Percentiles rank a stretch among this genome's conserved stretches.
Evolutionary conservation across 2,888 invertebrate species (phyloP).

Genomic region (Fragum fragum): DNA sequence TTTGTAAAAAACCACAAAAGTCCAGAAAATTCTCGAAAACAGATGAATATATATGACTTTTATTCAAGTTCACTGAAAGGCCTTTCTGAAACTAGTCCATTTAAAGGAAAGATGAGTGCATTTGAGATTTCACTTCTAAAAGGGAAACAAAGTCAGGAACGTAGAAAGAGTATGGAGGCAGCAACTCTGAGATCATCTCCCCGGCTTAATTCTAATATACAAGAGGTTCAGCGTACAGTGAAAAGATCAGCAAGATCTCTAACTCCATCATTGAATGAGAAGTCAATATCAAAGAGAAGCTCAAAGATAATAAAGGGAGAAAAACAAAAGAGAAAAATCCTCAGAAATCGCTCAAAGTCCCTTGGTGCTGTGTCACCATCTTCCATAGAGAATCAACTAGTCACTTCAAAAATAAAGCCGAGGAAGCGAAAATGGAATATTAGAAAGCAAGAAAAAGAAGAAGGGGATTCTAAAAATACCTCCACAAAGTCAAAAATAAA

Average conservation of each 20-base stretch:
- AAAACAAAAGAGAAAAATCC: neutral
- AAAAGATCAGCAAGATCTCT: constrained; percentile 11
- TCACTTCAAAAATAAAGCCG: neutral
- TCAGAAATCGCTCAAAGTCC: constrained; percentile 9
- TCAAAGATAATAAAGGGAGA: neutral
- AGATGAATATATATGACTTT: constrained; percentile 38
- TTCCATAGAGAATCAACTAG: constrained; percentile 33
- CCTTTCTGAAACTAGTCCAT: constrained; percentile 47
- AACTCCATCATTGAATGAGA: constrained; percentile 7
- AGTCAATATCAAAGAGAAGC: neutral
- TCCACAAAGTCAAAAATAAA: neutral
- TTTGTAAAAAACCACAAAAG: constrained; percentile 1
- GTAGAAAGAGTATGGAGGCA: constrained; percentile 51
- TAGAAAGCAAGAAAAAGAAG: neutral
- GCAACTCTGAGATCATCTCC: constrained; percentile 51
- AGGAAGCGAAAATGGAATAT: neutral
- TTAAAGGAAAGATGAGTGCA: constrained; percentile 62
- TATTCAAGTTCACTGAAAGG: constrained; percentile 39
- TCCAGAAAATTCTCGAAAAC: neutral
- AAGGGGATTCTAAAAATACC: neutral
- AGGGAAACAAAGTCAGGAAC: constrained; percentile 55
- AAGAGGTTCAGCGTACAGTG: neutral
- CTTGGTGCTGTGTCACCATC: constrained; percentile 33
- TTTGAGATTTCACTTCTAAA: constrained; percentile 61
- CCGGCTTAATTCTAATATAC: constrained; percentile 43